phyloP scores from a whole-genome alignment of 2,888 invertebrate genomes.

The Drosophila testacea region DNA sequence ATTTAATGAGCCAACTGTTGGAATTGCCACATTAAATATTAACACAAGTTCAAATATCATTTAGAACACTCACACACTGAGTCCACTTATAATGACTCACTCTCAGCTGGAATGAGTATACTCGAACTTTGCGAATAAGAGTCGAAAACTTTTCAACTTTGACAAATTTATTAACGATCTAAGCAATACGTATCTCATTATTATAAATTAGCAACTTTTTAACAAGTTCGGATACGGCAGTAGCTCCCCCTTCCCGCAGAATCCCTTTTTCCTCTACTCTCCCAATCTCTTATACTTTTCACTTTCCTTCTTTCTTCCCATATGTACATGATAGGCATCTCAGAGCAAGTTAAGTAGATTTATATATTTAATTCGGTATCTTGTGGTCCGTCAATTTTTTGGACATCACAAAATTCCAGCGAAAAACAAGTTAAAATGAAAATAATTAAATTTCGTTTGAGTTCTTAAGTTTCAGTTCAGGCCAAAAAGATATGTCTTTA shows the following conservation, averaged over 20 bases:
- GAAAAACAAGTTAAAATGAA: conserved; percentile 13
- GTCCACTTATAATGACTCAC: conserved; percentile 4
- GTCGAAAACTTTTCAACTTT: conserved; percentile 45
- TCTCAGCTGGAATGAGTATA: conserved; percentile 1
- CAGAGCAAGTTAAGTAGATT: conserved; percentile 10
- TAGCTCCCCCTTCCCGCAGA: not conserved
- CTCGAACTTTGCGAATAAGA: conserved; percentile 1
- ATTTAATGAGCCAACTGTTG: conserved; percentile 24
- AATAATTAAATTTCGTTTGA: conserved; percentile 3
- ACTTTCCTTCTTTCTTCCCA: not conserved
- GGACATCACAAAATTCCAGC: conserved; percentile 3
- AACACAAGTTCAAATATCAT: conserved; percentile 23
- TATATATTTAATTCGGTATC: not conserved
- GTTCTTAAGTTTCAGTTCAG: not conserved
- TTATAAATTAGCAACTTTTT: conserved; percentile 65
- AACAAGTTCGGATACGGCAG: conserved; percentile 42
- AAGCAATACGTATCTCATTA: conserved; percentile 30
- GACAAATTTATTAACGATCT: conserved; percentile 35
- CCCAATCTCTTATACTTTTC: not conserved
- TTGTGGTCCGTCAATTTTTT: conserved; percentile 3
- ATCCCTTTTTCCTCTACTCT: not conserved
- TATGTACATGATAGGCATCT: conserved; percentile 8
- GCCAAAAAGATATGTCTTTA: not conserved
- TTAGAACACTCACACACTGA: conserved; percentile 16
- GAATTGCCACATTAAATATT: conserved; percentile 45